A percentile compares a stretch with the other conserved stretches of the same genome.
phyloP scores from a whole-genome alignment of 2,888 invertebrate genomes.

The Polydesmus complanatus region DNA sequence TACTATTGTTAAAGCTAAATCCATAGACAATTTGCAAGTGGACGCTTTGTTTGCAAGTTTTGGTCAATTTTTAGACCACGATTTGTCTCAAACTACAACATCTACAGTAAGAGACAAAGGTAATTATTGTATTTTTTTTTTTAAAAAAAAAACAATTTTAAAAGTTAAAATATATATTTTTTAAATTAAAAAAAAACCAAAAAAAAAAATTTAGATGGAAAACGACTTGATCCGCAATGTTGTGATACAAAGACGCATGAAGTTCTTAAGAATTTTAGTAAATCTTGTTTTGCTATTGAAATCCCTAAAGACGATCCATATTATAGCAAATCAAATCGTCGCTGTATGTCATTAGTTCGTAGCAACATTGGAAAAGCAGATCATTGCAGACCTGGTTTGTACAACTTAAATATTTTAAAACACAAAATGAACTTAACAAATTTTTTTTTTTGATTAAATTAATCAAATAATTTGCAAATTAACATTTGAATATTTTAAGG shows the following conservation, averaged over 20 bases:
- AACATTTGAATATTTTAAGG: slow-evolving; percentile 13
- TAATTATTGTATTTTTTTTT: no score
- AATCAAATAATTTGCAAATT: neutral
- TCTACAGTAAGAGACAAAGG: no score
- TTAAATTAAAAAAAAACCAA: no score
- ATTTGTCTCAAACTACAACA: slow-evolving; percentile 35
- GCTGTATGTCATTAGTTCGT: neutral
- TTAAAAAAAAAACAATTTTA: no score
- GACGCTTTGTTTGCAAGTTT: slow-evolving; percentile 24
- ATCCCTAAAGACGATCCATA: neutral
- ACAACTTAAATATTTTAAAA: no score
- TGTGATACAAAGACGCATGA: slow-evolving; percentile 34
- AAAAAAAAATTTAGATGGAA: no score
- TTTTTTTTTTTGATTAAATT: neutral
- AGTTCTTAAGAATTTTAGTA: neutral
- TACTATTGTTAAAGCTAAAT: slow-evolving; percentile 16
- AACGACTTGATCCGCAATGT: no score
- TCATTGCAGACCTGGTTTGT: no score
- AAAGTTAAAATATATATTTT: no score
- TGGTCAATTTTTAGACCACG: slow-evolving; percentile 39
- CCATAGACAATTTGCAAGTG: slow-evolving; percentile 27
- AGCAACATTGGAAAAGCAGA: no score
- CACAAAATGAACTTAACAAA: no score
- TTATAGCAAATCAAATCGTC: neutral
- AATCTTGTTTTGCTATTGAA: neutral